Base-by-base conservation (phyloP, 2,797 vertebrate species). In the Labroides dimidiatus region DNA sequence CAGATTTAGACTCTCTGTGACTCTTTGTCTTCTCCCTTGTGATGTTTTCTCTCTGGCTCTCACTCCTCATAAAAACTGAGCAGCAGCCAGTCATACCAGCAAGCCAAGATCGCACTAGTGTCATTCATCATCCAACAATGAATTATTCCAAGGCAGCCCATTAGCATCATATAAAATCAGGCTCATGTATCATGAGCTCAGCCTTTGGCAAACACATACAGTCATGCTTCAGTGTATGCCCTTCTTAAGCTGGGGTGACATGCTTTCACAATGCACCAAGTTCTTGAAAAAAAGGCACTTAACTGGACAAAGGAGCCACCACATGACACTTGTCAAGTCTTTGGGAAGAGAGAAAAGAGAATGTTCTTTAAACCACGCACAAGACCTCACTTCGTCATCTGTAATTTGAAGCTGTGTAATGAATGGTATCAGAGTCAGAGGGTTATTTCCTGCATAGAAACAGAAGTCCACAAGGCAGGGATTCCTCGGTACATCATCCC, bases 121-220 rank as follows among this genome's bases (percentile, higher is more conserved):
- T 68, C 56, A 79, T 80, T 84, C 64, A 77, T 77, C 49, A 60
- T 60, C 57, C 79, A 75, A 76, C 77, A 74, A 63, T 69, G 39
- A 77, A 60, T 75, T 72, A 63, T 30, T 47, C 19, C 65, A 72
- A 76, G 43, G 47, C 57, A 63, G 49, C n/a, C 70, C 60, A 82
- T 86, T 80, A 82, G 65, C 41, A 79, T 87, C 57, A 82, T 58
- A 74, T 72, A 60, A 80, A 85, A 91, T 87, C 80, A 82, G 69
- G 73, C 64, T 77, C 73, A 91, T 88, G 64, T 81, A 59, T 78
- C 77, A 60, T 81, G 81, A 79, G 76, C 64, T 87, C 49, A 80
- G 37, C 66, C 70, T 75, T 45, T 73, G 53, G 67, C 58, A 78
- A 82, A 84, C 57, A 49, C 39, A 45, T 55, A 63, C 54, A 75